Percentiles rank a stretch among this genome's conserved stretches.
phyloP scores from a whole-genome alignment of 1,140 invertebrate genomes.

The Pseudomyrmex gracilis region DNA sequence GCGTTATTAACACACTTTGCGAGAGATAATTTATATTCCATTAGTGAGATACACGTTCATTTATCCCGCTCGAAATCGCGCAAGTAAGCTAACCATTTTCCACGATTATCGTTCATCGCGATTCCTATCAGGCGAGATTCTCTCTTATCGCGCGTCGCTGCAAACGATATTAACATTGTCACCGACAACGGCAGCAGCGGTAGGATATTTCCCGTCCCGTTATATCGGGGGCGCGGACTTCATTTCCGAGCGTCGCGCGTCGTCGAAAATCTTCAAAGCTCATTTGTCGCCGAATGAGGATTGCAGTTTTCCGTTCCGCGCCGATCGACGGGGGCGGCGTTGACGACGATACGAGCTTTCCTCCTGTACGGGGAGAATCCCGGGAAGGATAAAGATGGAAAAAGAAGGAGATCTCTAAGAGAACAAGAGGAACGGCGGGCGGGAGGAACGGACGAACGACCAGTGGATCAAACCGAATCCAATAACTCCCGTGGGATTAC shows the following conservation, averaged over 20 bases:
- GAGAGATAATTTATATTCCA: constrained; percentile 35
- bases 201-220: constrained; percentile 10
- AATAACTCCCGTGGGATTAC: constrained; percentile 83
- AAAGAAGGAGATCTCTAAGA: constrained; percentile 33
- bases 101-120: not conserved
- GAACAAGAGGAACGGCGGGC: not conserved
- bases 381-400: constrained; percentile 17
- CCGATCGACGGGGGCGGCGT: constrained; percentile 29
- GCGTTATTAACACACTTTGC: constrained; percentile 31
- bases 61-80: constrained; percentile 45
- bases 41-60: constrained; percentile 33
- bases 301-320: constrained; percentile 20
- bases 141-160: not conserved
- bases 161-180: constrained; percentile 18
- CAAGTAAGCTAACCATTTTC: constrained; percentile 5
- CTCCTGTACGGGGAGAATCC: constrained; percentile 28
- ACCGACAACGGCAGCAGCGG: not conserved
- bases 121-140: constrained; percentile 12
- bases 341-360: constrained; percentile 2
- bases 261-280: not conserved
- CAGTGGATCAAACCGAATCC: constrained; percentile 82
- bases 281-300: constrained; percentile 21
- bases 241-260: constrained; percentile 15
- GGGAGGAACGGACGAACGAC: constrained; percentile 58
- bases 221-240: not conserved